Conservation (phyloP, 2,888 invertebrate genomes). For the Hylaea fasciaria region DNA sequence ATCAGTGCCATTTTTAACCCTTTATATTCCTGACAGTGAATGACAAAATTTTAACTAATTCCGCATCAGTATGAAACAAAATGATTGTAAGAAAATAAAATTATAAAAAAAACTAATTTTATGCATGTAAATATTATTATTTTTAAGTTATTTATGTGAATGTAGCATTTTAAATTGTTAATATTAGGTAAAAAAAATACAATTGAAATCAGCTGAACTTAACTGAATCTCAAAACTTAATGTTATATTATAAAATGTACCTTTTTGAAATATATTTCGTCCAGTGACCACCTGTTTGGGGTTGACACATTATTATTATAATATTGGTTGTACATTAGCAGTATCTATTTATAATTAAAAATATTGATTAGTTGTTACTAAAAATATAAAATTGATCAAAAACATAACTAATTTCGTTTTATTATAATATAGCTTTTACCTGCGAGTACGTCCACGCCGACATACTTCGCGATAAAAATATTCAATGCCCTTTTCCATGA, state of each 20-base stretch:
- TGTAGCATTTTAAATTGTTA: slow-evolving; percentile 73
- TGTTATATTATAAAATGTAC: slow-evolving; percentile 74
- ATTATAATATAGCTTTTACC: slow-evolving; percentile 18
- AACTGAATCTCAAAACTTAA: slow-evolving; percentile 78
- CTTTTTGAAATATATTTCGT: slow-evolving; percentile 79
- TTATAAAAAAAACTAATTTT: slow-evolving; percentile 53
- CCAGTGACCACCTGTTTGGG: slow-evolving; percentile 69
- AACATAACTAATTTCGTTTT: slow-evolving; percentile 48
- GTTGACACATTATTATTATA: slow-evolving; percentile 67
- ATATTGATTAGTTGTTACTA: slow-evolving; percentile 84
- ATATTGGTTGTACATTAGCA: slow-evolving; percentile 79
- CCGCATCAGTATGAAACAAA: slow-evolving; percentile 54
- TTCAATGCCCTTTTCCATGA: no score
- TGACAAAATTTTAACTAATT: slow-evolving; percentile 51
- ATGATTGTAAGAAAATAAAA: slow-evolving; percentile 35
- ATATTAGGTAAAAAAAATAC: slow-evolving; percentile 67
- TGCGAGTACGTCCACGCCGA: no score
- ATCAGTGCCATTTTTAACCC: slow-evolving; percentile 71
- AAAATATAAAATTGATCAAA: slow-evolving; percentile 83
- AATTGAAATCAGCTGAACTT: slow-evolving; percentile 82
- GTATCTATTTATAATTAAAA: slow-evolving; percentile 82
- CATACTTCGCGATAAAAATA: no score
- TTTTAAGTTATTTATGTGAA: slow-evolving; percentile 83
- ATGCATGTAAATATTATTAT: slow-evolving; percentile 77
- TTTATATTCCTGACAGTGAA: slow-evolving; percentile 72